These are phyloP conservation scores for Cyclina sinensis DNA, from an alignment of 1,140 invertebrate genomes.

Conservation along the genomic window DNA sequence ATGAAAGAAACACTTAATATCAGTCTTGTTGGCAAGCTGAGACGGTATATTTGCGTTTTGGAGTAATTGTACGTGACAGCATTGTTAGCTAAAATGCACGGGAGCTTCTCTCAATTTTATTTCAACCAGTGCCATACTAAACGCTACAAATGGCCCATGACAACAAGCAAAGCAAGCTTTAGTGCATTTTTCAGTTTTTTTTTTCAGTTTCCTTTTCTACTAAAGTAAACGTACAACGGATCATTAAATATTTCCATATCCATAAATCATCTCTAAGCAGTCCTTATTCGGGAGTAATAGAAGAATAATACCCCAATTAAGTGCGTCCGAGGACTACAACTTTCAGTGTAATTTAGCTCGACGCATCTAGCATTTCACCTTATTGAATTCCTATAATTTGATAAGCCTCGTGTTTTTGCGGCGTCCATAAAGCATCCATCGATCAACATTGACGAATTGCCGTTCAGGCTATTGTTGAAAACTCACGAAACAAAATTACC, in stretches of 20 bases:
- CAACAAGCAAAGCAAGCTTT: no score
- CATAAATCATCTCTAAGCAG: neutral
- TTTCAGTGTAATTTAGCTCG: neutral
- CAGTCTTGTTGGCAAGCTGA: no score
- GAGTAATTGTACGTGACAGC: no score
- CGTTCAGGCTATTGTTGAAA: neutral
- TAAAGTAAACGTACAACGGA: no score
- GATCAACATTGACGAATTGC: neutral
- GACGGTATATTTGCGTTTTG: no score
- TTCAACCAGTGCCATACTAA: no score
- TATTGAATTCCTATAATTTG: constrained; percentile 32
- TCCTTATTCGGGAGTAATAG: neutral
- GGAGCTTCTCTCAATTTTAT: no score
- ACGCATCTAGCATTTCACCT: constrained; percentile 14
- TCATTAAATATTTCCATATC: neutral
- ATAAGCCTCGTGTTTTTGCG: neutral
- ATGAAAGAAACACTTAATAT: no score
- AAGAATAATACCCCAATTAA: constrained; percentile 35
- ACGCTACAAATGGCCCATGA: no score
- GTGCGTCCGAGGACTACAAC: neutral
- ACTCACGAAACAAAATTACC: neutral
- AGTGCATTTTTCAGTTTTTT: no score
- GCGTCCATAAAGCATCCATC: neutral
- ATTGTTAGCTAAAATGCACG: no score
- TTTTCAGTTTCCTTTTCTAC: no score